phyloP scores from a whole-genome alignment of 2,113 vertebrate genomes.

The Paedocypris sp. region DNA sequence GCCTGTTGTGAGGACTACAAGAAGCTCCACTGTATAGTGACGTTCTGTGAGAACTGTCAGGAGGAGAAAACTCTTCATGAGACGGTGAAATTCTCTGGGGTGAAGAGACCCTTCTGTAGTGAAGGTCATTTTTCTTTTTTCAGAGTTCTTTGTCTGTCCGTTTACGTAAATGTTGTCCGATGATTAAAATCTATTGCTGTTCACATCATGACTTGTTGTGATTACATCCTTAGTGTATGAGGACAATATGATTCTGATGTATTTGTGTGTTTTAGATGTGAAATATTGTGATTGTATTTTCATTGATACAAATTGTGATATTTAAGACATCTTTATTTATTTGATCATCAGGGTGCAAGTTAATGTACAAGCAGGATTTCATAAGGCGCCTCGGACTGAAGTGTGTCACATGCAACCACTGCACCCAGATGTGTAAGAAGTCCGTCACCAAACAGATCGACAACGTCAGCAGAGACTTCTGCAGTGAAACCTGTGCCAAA shows the following conservation, averaged over 20 bases:
- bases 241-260: background rate
- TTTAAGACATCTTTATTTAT: background rate
- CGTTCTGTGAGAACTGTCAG: conserved; percentile 93
- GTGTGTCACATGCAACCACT: conserved; percentile 97
- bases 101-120: conserved; percentile 94
- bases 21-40: conserved; percentile 96
- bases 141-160: background rate
- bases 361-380: conserved; percentile 96
- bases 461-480: conserved; percentile 86
- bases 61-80: conserved; percentile 97
- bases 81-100: conserved; percentile 90
- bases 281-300: background rate
- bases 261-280: conserved; percentile 5
- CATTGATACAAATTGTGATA: background rate
- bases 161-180: background rate
- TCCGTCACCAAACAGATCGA: conserved; percentile 81
- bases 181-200: conserved; percentile 7
- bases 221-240: background rate
- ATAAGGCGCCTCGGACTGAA: conserved; percentile 86
- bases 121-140: conserved; percentile 67
- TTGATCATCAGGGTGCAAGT: conserved; percentile 76
- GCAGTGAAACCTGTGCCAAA: conserved; percentile 82
- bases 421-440: conserved; percentile 91
- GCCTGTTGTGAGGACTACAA: conserved; percentile 95
- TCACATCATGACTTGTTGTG: conserved; percentile 12